These are phyloP conservation scores for Bergia puertoricense DNA, from an alignment of 92 coral and sea anemone genomes.

Conservation along the genomic window DNA sequence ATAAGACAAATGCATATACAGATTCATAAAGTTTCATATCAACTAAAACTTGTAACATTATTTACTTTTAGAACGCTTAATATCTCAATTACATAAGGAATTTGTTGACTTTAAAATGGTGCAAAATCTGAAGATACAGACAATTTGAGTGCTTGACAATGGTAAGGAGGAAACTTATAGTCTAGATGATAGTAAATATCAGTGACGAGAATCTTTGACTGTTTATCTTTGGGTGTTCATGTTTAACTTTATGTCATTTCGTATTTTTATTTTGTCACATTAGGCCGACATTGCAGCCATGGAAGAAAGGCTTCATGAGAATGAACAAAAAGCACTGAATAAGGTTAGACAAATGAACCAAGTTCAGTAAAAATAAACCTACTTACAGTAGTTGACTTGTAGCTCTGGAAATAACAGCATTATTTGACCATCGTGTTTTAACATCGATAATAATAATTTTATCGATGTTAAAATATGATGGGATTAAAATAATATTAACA, in stretches of 20 bases:
- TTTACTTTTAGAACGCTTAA: neutral
- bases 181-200: too few species aligned
- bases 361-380: neutral
- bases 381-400: neutral
- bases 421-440: too few species aligned
- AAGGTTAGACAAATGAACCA: constrained; percentile 69
- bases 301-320: constrained; percentile 92
- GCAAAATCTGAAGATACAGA: too few species aligned
- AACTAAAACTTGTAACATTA: too few species aligned
- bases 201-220: neutral
- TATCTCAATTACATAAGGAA: neutral
- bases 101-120: too few species aligned
- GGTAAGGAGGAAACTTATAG: too few species aligned
- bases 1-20: neutral
- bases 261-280: neutral
- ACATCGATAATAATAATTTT: too few species aligned
- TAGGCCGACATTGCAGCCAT: constrained; percentile 92
- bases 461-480: too few species aligned
- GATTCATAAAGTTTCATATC: neutral
- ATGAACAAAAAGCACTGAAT: constrained; percentile 78
- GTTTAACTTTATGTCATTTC: neutral
- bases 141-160: too few species aligned
- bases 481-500: too few species aligned
- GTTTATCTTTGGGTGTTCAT: neutral
- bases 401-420: neutral